These are phyloP conservation scores for Coptotermes formosanus DNA, from an alignment of 1,140 invertebrate genomes.

Conservation along the genomic window DNA sequence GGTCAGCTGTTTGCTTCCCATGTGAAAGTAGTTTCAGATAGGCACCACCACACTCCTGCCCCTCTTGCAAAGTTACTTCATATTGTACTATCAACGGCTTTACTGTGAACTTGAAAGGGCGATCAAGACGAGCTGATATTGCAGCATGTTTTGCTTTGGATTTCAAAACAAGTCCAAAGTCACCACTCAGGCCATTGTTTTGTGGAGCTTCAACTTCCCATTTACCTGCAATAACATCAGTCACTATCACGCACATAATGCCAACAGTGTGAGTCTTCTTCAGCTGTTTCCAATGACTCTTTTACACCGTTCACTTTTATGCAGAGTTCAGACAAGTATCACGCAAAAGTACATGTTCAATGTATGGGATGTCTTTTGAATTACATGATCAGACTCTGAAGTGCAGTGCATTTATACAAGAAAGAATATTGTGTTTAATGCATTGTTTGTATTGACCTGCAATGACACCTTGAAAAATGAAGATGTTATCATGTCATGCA, in stretches of 20 bases:
- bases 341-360: too few relatives aligned
- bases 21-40: conserved; percentile 90
- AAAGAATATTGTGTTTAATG: too few relatives aligned
- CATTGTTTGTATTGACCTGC: too few relatives aligned
- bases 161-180: conserved; percentile 87
- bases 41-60: conserved; percentile 97
- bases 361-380: too few relatives aligned
- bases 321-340: too few relatives aligned
- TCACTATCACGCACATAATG: conserved; percentile 12
- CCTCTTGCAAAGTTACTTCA: conserved; percentile 86
- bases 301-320: too few relatives aligned
- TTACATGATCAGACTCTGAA: too few relatives aligned
- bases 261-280: neutral
- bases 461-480: too few relatives aligned
- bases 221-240: conserved; percentile 51
- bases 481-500: too few relatives aligned
- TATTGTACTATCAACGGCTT: conserved; percentile 92
- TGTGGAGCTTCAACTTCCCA: conserved; percentile 78
- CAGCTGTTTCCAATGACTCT: too few relatives aligned
- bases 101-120: conserved; percentile 77
- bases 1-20: conserved; percentile 63
- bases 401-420: too few relatives aligned
- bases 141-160: conserved; percentile 97
- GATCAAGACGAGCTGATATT: conserved; percentile 77
- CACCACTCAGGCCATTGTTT: conserved; percentile 73